phyloP scores from a whole-genome alignment of 2,797 vertebrate species.

The Schizopygopsis pylzovi region DNA sequence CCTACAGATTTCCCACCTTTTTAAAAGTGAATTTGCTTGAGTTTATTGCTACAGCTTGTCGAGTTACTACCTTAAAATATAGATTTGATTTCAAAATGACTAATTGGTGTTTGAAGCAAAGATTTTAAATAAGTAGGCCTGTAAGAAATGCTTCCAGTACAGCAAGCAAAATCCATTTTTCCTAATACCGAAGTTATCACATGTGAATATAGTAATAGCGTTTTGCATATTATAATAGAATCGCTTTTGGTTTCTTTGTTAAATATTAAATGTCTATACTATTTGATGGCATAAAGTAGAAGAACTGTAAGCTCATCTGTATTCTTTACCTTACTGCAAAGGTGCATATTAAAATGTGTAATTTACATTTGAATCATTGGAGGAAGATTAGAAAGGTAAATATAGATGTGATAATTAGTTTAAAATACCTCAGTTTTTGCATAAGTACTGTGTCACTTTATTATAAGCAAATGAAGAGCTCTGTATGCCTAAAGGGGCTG shows the following conservation, averaged over 20 bases:
- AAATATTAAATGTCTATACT: not conserved
- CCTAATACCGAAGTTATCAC: not conserved
- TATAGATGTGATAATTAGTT: slow-evolving; percentile 34
- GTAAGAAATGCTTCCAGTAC: not conserved
- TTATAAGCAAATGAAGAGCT: slow-evolving; percentile 19
- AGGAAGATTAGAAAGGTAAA: slow-evolving; percentile 35
- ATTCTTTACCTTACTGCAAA: slow-evolving; percentile 23
- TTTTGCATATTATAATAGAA: not conserved
- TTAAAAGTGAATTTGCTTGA: slow-evolving; percentile 12
- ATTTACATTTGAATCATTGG: not conserved
- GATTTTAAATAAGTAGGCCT: not conserved
- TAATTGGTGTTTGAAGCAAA: slow-evolving; percentile 2
- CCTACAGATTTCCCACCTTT: slow-evolving; percentile 12
- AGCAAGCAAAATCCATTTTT: not conserved
- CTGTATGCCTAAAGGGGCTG: not conserved
- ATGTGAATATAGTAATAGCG: not conserved
- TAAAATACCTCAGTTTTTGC: too few species aligned
- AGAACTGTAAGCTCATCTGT: not conserved
- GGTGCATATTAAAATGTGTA: slow-evolving; percentile 1
- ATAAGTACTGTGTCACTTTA: slow-evolving; percentile 2
- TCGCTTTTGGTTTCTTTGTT: not conserved
- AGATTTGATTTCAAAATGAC: not conserved
- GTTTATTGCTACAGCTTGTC: not conserved
- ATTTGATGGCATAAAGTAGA: not conserved
- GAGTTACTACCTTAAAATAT: not conserved